These are phyloP conservation scores for Eristalinus aeneus DNA, from an alignment of 2,888 invertebrate species.

Conservation along the genomic window DNA sequence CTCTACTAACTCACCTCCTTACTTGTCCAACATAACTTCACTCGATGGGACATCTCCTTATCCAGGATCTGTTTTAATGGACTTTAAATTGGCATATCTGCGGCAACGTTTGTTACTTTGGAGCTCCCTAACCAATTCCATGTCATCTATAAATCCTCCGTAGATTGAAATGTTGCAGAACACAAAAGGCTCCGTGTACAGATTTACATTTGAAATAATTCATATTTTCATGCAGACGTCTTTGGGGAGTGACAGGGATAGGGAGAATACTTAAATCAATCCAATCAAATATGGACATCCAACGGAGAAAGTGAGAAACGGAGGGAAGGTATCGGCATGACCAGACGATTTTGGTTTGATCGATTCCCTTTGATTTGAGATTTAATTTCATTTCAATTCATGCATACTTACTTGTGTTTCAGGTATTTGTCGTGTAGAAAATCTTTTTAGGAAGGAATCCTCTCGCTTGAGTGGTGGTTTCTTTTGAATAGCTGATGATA, in stretches of 20 bases:
- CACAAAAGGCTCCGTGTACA: neutral
- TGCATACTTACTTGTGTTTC: slow-evolving; percentile 87
- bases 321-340: too few species aligned
- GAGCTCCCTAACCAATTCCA: neutral
- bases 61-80: too few species aligned
- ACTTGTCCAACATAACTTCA: too few species aligned
- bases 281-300: neutral
- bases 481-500: slow-evolving; percentile 94
- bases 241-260: neutral
- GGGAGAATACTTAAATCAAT: neutral
- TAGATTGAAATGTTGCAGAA: neutral
- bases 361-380: neutral
- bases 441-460: slow-evolving; percentile 95
- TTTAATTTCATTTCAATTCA: neutral
- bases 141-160: neutral
- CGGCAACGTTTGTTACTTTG: neutral
- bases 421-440: slow-evolving; percentile 95
- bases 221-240: neutral
- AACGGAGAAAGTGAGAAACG: neutral
- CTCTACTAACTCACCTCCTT: too few species aligned
- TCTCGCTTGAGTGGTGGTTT: slow-evolving; percentile 94
- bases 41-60: too few species aligned
- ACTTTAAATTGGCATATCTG: too few species aligned
- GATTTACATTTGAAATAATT: neutral
- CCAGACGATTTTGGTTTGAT: neutral